These are phyloP conservation scores for Simalia tracyae DNA, from an alignment of 2,797 vertebrate species.

Conservation along the genomic window DNA sequence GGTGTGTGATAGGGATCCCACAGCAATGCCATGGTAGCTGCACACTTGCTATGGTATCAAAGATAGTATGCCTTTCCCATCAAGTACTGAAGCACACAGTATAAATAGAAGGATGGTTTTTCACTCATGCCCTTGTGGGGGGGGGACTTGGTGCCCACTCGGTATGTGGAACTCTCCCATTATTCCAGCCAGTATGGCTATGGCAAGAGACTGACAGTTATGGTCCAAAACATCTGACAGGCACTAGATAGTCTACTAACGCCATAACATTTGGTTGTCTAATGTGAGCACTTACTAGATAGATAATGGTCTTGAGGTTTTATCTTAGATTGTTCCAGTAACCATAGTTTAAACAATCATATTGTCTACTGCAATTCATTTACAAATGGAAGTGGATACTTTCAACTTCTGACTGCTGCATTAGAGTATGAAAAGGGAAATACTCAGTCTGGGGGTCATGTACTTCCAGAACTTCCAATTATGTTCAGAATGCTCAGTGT, in stretches of 20 bases:
- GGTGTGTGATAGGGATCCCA: not conserved
- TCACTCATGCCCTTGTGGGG: not conserved
- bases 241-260: not conserved
- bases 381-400: not conserved
- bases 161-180: not conserved
- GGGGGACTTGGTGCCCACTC: not conserved
- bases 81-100: not conserved
- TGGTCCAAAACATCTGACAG: not conserved
- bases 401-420: not conserved
- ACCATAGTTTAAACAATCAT: not conserved
- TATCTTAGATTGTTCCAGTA: not conserved
- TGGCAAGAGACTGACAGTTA: not conserved
- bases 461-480: not conserved
- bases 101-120: not conserved
- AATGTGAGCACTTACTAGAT: not conserved
- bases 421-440: not conserved
- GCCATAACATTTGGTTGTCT: not conserved
- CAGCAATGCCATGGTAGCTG: not conserved
- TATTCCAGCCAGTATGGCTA: not conserved
- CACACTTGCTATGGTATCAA: not conserved
- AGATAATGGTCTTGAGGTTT: not conserved
- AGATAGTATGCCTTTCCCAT: not conserved
- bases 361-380: not conserved
- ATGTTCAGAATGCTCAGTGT: not conserved
- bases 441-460: not conserved